Base-by-base conservation (phyloP, 2,113 vertebrate genomes). In the Plecturocebus donacophilus region DNA sequence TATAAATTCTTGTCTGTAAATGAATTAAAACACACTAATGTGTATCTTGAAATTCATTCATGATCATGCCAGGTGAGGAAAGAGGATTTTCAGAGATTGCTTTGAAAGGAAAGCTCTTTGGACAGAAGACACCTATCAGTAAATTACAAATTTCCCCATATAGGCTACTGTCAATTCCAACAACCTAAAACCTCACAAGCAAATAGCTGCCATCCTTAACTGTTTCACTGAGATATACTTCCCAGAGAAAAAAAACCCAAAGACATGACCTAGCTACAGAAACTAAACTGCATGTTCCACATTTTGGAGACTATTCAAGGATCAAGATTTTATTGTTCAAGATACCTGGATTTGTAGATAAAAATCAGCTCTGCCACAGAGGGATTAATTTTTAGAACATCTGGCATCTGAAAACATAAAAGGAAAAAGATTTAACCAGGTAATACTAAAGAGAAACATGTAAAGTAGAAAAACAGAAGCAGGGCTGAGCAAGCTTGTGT, bases 381-480 rank as follows among this genome's bases (percentile, higher is more conserved):
- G 84, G 38, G 61, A 73, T 90, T 70, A 58, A 45, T 73, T 73
- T 92, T 94, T 45, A 88, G 27, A 82, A 66, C 25, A 75, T 13
- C 17, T 68, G 49, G 27, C 54, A 87, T 64, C 47, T 70, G 21
- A 94, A 77, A 96, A 82, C 7, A 64, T n/a, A 80, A 61, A 25
- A 70, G 23, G 14, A 68, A 82, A 79, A 89, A 4, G 11, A 21
- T 91, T 66, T 81, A 61, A 56, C 25, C 13, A 25, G 7, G 54
- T 45, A 25, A 8, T 84, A 82, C 87, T 38, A 66, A 81, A 95
- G 42, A 96, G 32, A 95, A 93, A 25, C 16, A 58, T 16, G 1
- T 32, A 61, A 92, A 87, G 13, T 21, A 92, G 85, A 71, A 97
- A 97, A 79, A 38, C 47, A 92, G 35, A 83, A 88, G 23, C 25